Evolutionary conservation across 2,888 invertebrate species (phyloP).

Genomic region (Chaetogeoica ovagalla): DNA sequence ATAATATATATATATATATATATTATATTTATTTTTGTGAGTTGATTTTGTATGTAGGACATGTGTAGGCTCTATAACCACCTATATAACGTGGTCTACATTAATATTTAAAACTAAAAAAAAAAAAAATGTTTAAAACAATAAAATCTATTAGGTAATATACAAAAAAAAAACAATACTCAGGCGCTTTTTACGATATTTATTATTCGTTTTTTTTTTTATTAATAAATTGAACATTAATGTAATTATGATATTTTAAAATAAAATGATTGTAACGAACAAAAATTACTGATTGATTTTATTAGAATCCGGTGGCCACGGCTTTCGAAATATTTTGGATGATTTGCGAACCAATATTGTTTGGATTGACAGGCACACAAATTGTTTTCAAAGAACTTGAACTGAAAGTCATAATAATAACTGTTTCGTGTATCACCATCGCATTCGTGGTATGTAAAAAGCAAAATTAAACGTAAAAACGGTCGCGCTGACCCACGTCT

Average conservation of each 20-base stretch:
- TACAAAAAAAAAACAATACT: no score
- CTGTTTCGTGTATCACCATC: conserved; percentile 70
- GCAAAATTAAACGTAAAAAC: neutral
- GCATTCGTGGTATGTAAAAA: conserved; percentile 63
- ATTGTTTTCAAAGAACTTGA: conserved; percentile 77
- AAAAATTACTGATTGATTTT: neutral
- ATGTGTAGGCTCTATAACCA: no score
- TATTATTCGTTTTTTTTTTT: neutral
- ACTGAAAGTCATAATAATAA: conserved; percentile 70
- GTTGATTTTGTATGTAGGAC: no score
- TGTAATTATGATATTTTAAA: no score
- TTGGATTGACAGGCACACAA: conserved; percentile 89
- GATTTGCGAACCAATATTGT: conserved; percentile 92
- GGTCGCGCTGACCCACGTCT: neutral
- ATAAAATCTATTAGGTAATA: no score
- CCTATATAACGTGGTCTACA: no score
- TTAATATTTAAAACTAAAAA: no score
- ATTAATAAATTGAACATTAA: neutral
- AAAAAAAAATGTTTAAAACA: no score
- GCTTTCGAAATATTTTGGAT: conserved; percentile 93
- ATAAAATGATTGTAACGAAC: neutral
- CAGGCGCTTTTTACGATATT: no score
- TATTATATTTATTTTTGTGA: no score
- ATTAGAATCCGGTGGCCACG: conserved; percentile 78
- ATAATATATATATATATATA: no score